Base-by-base conservation (phyloP, 2,113 vertebrate species). In the Oplegnathus fasciatus region DNA sequence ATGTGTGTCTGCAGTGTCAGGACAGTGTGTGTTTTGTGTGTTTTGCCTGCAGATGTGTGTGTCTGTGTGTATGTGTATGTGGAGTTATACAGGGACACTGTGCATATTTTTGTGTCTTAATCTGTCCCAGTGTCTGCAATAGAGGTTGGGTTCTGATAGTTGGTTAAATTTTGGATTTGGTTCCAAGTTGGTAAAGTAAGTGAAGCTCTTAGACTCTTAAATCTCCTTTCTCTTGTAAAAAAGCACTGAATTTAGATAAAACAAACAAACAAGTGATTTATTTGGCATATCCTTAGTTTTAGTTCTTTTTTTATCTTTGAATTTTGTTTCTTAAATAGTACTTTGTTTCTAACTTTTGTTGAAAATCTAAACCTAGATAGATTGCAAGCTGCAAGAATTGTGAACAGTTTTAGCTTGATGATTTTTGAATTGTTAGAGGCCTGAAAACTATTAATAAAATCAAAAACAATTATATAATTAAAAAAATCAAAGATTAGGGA, bases 71-170 rank as follows among this genome's bases (percentile, higher is more conserved):
- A 32, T 40, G 48, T 11, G 9, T 30, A 7, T 6, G 37, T 20
- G 13, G 7, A 9, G 30, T 65, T 37, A 48, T 7, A 52, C 22
- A 22, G 61, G 28, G n/a, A 52, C 44, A 26, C 42, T 50, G 40
- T 58, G 68, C 14, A 34, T 30, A 37, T 15, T 57, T 85, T 26
- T 26, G 20, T 64, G 54, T 65, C 13, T 67, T 55, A 20, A 64
- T 62, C 13, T 78, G 34, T 54, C 14, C 7, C 32, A 34, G 11
- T 62, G 34, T 77, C 17, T 64, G 58, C 37, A 68, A 2, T 22
- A n/a, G 6, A 7, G 42, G 28, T 42, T 18, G 28, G 6, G 3
- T 24, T 37, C 14, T 52, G 20, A 67, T n/a, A n/a, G n/a, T n/a
- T 20, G 11, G 17, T 57, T 54, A 10, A 28, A 22, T 34, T 28